Evolutionary conservation across 1,140 invertebrate species (phyloP), one percentile per base, ranked within the genome.

Genomic region (Pseudachorutes palmiensis): DNA sequence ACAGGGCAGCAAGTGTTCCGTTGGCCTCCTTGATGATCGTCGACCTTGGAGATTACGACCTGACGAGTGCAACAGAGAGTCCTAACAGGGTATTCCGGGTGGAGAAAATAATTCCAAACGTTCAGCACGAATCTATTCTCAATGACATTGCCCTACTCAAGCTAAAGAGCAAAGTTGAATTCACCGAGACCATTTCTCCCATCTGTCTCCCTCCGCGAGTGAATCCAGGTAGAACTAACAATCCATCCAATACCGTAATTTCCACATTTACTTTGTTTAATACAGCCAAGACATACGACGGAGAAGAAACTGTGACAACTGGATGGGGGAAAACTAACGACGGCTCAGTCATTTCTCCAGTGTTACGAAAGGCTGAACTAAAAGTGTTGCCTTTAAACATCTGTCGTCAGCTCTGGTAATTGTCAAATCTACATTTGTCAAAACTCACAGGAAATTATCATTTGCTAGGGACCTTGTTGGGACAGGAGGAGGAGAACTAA

Each of bases 311-410:
- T 9, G 49, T 63, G 14, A 64, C 62, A 3, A 73, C 68, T 24
- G 71, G 71, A 22, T 73, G 71, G 71, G 71, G 71, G 30, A 63
- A 45, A 61, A 70, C 68, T 0, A 69, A 70, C n/a, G n/a, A n/a
- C 61, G 57, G 64, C 32, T 51, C 62, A 0, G 51, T 68, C 1
- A 66, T 73, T 55, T 73, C 71, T 26, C 63, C 68, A 24, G 71
- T 73, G 24, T 41, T 73, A 12, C 45, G 66, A 2, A 24, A 68
- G 55, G 66, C 71, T 0, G n/a, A 41, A 12, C 32, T 73, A 5
- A 48, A 59, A 33, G 62, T 73, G 0, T 30, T 70, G 22, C 16
- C 5, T 22, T 63, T 65, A 19, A 69, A 73, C 0, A 26, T 57
- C 1, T 72, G 71, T 30, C 30, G 58, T 0, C 2, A 30, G 3